phyloP scores from a whole-genome alignment of 2,888 invertebrate species.

The Melolontha melolontha region DNA sequence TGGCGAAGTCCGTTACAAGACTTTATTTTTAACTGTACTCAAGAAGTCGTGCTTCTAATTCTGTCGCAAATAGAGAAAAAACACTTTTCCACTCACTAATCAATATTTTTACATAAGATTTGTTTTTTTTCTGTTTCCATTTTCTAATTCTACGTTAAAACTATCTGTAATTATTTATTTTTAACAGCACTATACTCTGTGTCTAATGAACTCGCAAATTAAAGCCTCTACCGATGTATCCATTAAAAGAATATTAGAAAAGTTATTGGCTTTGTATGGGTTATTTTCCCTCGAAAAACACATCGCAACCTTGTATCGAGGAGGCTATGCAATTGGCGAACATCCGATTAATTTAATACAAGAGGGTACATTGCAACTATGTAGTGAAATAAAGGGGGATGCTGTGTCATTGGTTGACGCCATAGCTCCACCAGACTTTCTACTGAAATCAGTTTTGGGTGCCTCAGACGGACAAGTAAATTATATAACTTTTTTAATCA shows the following conservation, averaged over 20 bases:
- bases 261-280: constrained; percentile 75
- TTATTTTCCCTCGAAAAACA: constrained; percentile 77
- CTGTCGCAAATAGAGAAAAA: too few relatives aligned
- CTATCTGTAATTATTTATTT: neutral
- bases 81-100: too few relatives aligned
- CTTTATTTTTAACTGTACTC: too few relatives aligned
- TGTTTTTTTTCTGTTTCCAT: too few relatives aligned
- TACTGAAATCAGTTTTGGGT: constrained; percentile 88
- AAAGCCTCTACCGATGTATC: constrained; percentile 64
- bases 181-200: constrained; percentile 41
- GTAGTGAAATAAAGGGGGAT: constrained; percentile 75
- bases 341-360: constrained; percentile 73
- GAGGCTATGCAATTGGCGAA: constrained; percentile 70
- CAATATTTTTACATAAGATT: too few relatives aligned
- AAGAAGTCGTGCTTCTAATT: too few relatives aligned
- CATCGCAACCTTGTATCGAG: constrained; percentile 79
- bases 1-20: too few relatives aligned
- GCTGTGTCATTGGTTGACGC: constrained; percentile 83
- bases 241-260: constrained; percentile 69
- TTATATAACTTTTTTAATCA: neutral
- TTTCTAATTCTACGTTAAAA: too few relatives aligned
- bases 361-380: constrained; percentile 74
- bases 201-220: constrained; percentile 32
- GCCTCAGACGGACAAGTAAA: constrained; percentile 85
- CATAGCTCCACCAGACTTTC: constrained; percentile 89